Base-by-base conservation (phyloP, 2,888 invertebrate genomes). In the Microdon myrmicae region DNA sequence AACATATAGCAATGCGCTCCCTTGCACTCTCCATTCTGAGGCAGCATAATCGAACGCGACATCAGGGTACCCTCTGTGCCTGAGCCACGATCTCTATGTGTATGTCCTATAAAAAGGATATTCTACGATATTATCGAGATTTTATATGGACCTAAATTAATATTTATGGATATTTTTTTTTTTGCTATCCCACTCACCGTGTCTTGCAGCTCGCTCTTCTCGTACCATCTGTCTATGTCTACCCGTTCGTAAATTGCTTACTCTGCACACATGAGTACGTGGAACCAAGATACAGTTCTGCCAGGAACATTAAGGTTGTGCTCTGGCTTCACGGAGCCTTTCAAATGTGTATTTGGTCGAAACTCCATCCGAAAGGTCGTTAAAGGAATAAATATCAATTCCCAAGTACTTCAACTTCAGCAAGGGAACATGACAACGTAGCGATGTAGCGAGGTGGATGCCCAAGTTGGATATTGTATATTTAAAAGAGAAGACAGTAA, bases 71-170 rank as follows among this genome's bases (percentile, higher is more conserved):
- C 17, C 22, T 37, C n/a, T 23, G 25, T 22, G 37, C 23, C 8
- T 29, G 14, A 22, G 4, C 10, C 25, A 34, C 28, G 16, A 14
- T 41, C 29, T 31, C 19, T 26, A 25, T 26, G 16, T 34, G 20
- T 51, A 35, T 59, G 59, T 53, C 59, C 59, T 53, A 59, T 59
- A 53, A 59, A 53, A 59, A 53, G 59, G 59, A 59, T 59, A 59
- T 59, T 59, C 53, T 59, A 53, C 53, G 59, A 59, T 59, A 59
- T 59, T 59, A 59, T 53, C 59, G 59, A 59, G 59, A 59, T 59
- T 59, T 59, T 59, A 47, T 59, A 59, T 59, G 59, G 59, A 59
- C 59, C 53, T 59, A 53, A 59, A 59, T 59, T 59, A 59, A 59
- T 59, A 59, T 59, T 59, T 59, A 59, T 59, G 53, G 59, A 59